Conservation (phyloP, 1,140 invertebrate species). For the Chironomus striatipennis region DNA sequence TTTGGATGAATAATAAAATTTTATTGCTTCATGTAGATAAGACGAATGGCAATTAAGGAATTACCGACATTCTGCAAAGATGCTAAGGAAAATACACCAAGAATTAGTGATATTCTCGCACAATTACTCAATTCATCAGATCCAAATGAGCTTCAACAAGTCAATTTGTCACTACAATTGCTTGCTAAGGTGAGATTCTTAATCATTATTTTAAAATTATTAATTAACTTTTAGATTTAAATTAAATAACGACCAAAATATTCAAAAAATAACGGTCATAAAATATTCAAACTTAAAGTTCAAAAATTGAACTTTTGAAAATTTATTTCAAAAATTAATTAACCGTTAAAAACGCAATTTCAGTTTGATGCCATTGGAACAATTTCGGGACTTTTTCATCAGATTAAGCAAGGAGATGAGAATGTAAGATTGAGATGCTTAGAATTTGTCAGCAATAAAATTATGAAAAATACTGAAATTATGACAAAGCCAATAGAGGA, state of each 20-base stretch:
- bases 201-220: too few species aligned
- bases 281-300: too few species aligned
- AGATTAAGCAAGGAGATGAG: constrained; percentile 69
- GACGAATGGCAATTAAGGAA: constrained; percentile 93
- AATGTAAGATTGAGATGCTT: constrained; percentile 76
- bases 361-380: constrained; percentile 52
- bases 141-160: constrained; percentile 64
- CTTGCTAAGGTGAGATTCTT: constrained; percentile 44
- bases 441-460: constrained; percentile 75
- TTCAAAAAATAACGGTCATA: too few species aligned
- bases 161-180: constrained; percentile 58
- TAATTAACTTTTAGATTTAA: too few species aligned
- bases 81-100: constrained; percentile 69
- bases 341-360: too few species aligned
- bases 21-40: constrained; percentile 54
- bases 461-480: constrained; percentile 48
- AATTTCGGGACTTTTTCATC: constrained; percentile 75
- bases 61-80: constrained; percentile 80
- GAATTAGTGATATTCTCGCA: constrained; percentile 85
- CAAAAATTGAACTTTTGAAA: too few species aligned
- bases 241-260: too few species aligned
- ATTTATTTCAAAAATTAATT: neutral
- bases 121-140: constrained; percentile 85
- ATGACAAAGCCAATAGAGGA: constrained; percentile 54
- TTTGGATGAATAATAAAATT: constrained; percentile 1